phyloP scores from a whole-genome alignment of 2,888 invertebrate species.

The Drosophila pegasa region DNA sequence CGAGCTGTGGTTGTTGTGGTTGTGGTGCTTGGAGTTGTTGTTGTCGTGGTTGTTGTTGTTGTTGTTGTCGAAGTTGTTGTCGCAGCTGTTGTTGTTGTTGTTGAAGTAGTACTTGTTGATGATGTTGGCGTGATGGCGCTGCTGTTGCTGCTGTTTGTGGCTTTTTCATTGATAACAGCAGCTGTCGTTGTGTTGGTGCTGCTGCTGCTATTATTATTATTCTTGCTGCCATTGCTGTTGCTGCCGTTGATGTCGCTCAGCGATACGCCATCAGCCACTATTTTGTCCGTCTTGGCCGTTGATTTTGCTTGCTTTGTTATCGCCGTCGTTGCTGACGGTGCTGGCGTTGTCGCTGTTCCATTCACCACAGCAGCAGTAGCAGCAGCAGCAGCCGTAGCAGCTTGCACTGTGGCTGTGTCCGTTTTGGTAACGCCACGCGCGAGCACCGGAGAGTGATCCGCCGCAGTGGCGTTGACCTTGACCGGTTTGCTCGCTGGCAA shows the following conservation, averaged over 20 bases:
- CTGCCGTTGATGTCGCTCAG: conserved; percentile 5
- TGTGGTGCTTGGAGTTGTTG: conserved; percentile 67
- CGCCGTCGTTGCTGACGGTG: conserved; percentile 4
- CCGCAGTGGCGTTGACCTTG: conserved; percentile 15
- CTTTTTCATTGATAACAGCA: conserved; percentile 6
- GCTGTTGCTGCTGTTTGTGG: conserved; percentile 9
- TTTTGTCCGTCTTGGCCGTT: conserved; percentile 12
- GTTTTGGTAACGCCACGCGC: conserved; percentile 47
- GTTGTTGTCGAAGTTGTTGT: conserved; percentile 53
- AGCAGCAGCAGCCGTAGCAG: too few species aligned
- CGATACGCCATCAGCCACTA: conserved; percentile 32
- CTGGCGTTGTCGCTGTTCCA: conserved; percentile 2
- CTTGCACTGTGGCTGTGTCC: conserved; percentile 5
- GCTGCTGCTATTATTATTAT: background rate
- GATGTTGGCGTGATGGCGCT: conserved; percentile 36
- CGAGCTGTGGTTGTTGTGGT: conserved; percentile 79
- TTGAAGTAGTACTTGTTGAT: background rate
- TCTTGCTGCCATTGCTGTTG: conserved; percentile 4
- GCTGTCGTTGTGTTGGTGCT: background rate
- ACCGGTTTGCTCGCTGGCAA: background rate
- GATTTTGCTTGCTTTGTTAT: conserved; percentile 29
- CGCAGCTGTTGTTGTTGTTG: conserved; percentile 73
- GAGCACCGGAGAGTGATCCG: conserved; percentile 12
- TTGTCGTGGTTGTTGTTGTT: conserved; percentile 16
- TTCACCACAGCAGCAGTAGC: background rate